Conservation (phyloP, 2,113 vertebrate genomes). For the Himantopus leucocephalus region DNA sequence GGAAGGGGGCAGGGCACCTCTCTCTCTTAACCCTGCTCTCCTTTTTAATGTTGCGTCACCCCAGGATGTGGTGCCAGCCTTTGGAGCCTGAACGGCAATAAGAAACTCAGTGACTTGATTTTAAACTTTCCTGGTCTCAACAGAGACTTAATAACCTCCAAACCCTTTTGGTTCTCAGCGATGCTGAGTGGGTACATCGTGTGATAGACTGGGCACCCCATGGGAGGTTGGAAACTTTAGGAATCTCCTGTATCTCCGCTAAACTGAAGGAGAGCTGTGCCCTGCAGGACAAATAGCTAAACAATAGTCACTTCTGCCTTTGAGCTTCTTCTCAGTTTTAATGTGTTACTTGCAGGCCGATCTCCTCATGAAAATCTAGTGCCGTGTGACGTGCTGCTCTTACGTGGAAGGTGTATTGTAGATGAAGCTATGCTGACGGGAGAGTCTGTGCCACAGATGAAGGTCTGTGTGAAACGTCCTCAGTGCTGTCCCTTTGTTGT, state of each 20-base stretch:
- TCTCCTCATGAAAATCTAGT: conserved; percentile 94
- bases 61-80: too few species aligned
- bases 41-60: background rate
- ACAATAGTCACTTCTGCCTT: background rate
- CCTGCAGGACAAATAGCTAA: background rate
- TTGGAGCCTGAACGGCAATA: background rate
- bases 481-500: too few species aligned
- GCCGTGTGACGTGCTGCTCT: conserved; percentile 90
- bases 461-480: conserved; percentile 67
- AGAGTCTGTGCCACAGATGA: conserved; percentile 97
- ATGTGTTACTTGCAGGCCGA: conserved; percentile 74
- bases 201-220: accelerated
- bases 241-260: background rate
- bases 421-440: conserved; percentile 97
- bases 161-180: background rate
- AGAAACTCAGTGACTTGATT: background rate
- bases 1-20: background rate
- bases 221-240: background rate
- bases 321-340: background rate
- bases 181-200: accelerated
- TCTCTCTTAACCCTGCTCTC: background rate
- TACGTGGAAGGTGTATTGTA: conserved; percentile 91
- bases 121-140: background rate
- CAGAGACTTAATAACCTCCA: background rate
- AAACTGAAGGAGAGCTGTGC: background rate